Evolutionary conservation across 2,888 invertebrate species (phyloP).

Genomic region (Resseliella maxima): DNA sequence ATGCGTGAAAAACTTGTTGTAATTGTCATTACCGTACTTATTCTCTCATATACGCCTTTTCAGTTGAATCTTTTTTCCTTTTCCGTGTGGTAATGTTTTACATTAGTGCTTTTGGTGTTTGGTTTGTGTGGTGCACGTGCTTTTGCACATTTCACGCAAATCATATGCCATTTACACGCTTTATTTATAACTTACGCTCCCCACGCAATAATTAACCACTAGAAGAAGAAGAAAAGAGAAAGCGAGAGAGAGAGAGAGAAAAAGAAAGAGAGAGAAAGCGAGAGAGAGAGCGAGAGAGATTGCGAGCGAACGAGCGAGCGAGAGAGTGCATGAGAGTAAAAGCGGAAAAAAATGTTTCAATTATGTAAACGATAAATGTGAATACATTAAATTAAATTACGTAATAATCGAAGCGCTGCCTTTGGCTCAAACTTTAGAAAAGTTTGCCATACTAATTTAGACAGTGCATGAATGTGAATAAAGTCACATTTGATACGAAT

Average conservation of each 20-base stretch:
- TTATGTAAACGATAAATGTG: conserved; percentile 46
- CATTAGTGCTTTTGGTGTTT: background rate
- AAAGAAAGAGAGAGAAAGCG: no score
- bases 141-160: background rate
- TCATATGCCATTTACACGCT: background rate
- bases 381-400: background rate
- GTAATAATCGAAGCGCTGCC: background rate
- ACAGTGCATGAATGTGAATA: background rate
- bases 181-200: background rate
- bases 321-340: no score
- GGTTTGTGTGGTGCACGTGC: background rate
- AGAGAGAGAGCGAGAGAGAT: no score
- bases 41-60: background rate
- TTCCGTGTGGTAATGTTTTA: background rate
- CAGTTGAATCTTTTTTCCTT: background rate
- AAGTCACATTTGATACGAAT: background rate
- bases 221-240: no score
- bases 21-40: background rate
- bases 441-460: background rate
- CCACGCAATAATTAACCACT: conserved; percentile 7
- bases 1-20: background rate
- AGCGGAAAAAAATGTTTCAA: conserved; percentile 38
- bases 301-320: no score
- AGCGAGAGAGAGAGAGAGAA: no score
- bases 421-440: background rate